Evolutionary conservation across 2,797 vertebrate species (phyloP), one percentile per base, ranked within the genome.

Genomic region (Pagetopsis macropterus): DNA sequence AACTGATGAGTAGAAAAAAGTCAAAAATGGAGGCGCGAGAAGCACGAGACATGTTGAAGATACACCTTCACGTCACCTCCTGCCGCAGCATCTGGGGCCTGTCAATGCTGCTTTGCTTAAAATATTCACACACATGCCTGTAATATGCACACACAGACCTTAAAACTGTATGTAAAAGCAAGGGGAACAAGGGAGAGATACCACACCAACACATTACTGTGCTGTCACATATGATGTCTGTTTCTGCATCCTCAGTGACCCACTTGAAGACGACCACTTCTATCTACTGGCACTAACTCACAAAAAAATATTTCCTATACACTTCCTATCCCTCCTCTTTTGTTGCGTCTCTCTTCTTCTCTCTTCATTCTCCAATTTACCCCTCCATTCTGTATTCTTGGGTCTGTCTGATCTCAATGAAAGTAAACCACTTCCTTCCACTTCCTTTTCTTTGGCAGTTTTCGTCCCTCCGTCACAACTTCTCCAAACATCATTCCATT

Each of bases 171-270:
- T 44, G 49, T 54, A 59, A 77, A 77, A 50, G 60, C 6, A 11
- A 58, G 6, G n/a, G 37, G 65, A 75, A 74, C 68, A 77, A 58
- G 52, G 21, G 58, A 51, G 16, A 54, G 56, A 52, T 65, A 37
- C 57, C 17, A 65, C 65, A 48, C 48, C 60, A 27, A 16, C 52
- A 67, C 69, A 57, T 67, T 44, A 44, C 46, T 8, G 2, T 40
- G 57, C 77, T 81, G 75, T 65, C 57, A 75, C 48, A 44, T 66
- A 19, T 19, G 19, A 19, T 85, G 76, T 88, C n/a, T 80, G 54
- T 76, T 73, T 70, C 77, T 80, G 64, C 63, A 79, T 65, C 75
- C 65, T 73, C 57, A 72, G 61, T 87, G 84, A 89, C 79, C 78
- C 82, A 79, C 54, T 69, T 85, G 61, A 83, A 78, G 70, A 72